Evolutionary conservation across 2,113 vertebrate genomes (phyloP).

Genomic region (Ardeotis arabs): DNA sequence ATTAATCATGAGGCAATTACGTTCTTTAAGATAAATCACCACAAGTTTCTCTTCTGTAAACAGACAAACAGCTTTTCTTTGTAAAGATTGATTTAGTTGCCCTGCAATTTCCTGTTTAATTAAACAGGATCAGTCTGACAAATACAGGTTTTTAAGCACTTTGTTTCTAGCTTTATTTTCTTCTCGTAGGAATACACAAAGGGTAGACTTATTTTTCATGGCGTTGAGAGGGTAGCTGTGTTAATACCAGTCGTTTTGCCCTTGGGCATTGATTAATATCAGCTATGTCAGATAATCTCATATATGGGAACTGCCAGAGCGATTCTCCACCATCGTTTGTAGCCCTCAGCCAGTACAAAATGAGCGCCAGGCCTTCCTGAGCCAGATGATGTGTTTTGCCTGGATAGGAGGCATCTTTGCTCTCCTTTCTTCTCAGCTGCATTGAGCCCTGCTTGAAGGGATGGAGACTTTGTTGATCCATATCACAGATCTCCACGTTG

Average conservation of each 20-base stretch:
- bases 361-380: neutral
- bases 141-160: slow-evolving; percentile 38
- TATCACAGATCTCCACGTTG: neutral
- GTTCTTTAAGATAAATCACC: slow-evolving; percentile 60
- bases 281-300: neutral
- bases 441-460: neutral
- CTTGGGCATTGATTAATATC: neutral
- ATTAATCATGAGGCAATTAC: slow-evolving; percentile 63
- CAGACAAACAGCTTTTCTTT: slow-evolving; percentile 62
- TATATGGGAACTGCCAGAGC: neutral
- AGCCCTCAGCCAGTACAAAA: neutral
- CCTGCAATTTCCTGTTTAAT: slow-evolving; percentile 69
- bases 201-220: neutral
- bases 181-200: neutral
- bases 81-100: slow-evolving; percentile 59
- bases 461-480: neutral
- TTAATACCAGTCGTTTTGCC: neutral
- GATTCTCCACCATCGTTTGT: neutral
- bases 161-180: neutral
- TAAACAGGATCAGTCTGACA: slow-evolving; percentile 59
- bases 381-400: neutral
- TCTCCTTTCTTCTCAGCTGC: neutral
- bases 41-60: slow-evolving; percentile 53
- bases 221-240: neutral
- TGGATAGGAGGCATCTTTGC: neutral